phyloP scores from a whole-genome alignment of 2,797 vertebrate genomes.

The Urophycis tenuis region DNA sequence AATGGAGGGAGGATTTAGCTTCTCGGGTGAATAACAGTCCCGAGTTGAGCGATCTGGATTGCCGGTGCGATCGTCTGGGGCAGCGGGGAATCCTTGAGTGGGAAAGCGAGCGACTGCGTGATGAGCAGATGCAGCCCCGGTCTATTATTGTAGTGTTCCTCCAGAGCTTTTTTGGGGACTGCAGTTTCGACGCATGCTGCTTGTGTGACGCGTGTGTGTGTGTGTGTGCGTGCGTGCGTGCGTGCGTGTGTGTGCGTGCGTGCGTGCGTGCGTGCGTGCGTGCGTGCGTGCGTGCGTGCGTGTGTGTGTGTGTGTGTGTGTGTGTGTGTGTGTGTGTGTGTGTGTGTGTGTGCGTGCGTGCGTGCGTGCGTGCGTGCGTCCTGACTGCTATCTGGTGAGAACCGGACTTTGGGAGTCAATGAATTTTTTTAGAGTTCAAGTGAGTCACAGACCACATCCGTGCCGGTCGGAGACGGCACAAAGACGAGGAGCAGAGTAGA shows the following conservation, averaged over 20 bases:
- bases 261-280: too few relatives aligned
- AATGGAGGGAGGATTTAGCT: slow-evolving; percentile 47
- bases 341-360: not conserved
- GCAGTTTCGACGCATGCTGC: too few relatives aligned
- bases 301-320: not conserved
- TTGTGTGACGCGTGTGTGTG: not conserved
- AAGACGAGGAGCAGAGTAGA: slow-evolving; percentile 42
- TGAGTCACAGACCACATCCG: slow-evolving; percentile 53
- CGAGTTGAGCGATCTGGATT: slow-evolving; percentile 44
- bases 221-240: not conserved
- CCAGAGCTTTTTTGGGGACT: not conserved
- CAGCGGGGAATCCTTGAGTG: not conserved
- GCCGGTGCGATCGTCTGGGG: slow-evolving; percentile 44
- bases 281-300: not conserved
- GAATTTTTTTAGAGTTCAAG: slow-evolving; percentile 31
- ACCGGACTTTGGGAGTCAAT: slow-evolving; percentile 23
- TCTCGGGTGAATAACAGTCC: slow-evolving; percentile 35
- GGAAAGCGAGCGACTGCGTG: not conserved
- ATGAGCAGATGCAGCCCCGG: not conserved
- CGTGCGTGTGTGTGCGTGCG: not conserved
- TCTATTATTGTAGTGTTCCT: not conserved
- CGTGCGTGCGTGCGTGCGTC: too few relatives aligned
- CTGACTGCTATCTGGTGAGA: not conserved
- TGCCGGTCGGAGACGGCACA: slow-evolving; percentile 10
- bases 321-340: not conserved